Conservation (phyloP, 2,113 vertebrate species). For the Columbina picui region DNA sequence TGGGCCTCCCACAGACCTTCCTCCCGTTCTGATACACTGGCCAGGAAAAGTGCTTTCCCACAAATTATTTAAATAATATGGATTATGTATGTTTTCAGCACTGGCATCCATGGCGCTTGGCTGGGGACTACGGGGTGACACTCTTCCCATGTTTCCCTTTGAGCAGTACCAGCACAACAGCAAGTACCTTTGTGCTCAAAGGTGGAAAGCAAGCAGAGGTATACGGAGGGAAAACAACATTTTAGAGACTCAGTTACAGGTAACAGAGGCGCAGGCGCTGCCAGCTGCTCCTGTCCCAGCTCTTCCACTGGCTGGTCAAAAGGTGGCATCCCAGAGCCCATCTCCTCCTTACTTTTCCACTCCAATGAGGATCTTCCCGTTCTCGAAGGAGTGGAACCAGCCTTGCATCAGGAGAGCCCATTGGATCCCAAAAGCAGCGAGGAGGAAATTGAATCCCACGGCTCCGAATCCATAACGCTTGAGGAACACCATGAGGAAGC, state of each 20-base stretch:
- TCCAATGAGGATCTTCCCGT: constrained; percentile 83
- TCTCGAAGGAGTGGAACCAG: constrained; percentile 86
- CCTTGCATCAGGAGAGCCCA: constrained; percentile 98
- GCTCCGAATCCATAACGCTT: constrained; percentile 91
- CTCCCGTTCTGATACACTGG: background rate
- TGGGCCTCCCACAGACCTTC: background rate
- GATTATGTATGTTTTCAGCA: background rate
- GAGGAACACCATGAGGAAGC: constrained; percentile 97
- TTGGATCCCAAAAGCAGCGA: constrained; percentile 93
- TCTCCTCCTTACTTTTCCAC: constrained; percentile 83
- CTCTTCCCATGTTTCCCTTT: background rate
- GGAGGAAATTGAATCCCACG: constrained; percentile 94
- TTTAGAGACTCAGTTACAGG: background rate
- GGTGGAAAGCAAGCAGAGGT: background rate
- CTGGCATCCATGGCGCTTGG: background rate
- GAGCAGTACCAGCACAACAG: background rate
- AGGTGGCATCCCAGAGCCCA: background rate
- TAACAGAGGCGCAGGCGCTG: background rate
- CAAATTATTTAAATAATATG: background rate
- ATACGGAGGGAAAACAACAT: background rate
- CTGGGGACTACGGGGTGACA: background rate
- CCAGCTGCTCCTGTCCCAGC: background rate
- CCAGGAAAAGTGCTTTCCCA: background rate
- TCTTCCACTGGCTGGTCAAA: background rate
- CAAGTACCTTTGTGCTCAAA: background rate